Evolutionary conservation across 2,888 invertebrate species (phyloP).

Genomic region (Diarsia dahlii): DNA sequence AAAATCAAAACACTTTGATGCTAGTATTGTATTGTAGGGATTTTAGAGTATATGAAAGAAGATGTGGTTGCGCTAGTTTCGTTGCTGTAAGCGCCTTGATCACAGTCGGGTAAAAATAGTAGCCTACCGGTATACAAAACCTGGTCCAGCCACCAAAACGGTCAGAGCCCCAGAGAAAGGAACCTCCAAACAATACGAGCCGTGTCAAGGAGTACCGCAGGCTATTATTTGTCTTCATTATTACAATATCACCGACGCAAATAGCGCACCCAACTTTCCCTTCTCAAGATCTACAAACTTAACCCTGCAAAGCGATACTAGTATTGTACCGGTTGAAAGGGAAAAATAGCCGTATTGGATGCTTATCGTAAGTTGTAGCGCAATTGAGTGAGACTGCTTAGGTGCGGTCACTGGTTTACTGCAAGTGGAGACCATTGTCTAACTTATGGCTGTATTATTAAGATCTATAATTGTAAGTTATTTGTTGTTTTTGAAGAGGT

Average conservation of each 20-base stretch:
- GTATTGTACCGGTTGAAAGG: slow-evolving; percentile 34
- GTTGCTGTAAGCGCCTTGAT: no score
- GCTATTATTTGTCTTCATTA: neutral
- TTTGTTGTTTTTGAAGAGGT: neutral
- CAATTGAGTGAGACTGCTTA: slow-evolving; percentile 43
- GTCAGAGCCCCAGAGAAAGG: no score
- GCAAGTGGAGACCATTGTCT: slow-evolving; percentile 6
- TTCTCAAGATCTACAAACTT: slow-evolving; percentile 15
- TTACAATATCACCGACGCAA: neutral
- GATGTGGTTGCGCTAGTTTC: no score
- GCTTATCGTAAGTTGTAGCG: slow-evolving; percentile 43
- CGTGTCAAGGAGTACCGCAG: no score
- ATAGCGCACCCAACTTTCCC: slow-evolving; percentile 12
- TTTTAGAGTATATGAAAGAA: no score
- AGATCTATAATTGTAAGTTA: neutral
- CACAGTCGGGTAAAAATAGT: no score
- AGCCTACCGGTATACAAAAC: no score
- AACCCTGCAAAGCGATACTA: slow-evolving; percentile 7
- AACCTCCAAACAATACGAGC: no score
- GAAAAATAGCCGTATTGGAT: slow-evolving; percentile 40
- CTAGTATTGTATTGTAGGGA: no score
- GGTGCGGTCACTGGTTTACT: slow-evolving; percentile 24
- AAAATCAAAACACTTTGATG: no score
- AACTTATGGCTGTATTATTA: slow-evolving; percentile 11
- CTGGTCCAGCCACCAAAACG: no score